phyloP scores from a whole-genome alignment of 2,113 vertebrate genomes.

The Chloropsis cyanopogon region DNA sequence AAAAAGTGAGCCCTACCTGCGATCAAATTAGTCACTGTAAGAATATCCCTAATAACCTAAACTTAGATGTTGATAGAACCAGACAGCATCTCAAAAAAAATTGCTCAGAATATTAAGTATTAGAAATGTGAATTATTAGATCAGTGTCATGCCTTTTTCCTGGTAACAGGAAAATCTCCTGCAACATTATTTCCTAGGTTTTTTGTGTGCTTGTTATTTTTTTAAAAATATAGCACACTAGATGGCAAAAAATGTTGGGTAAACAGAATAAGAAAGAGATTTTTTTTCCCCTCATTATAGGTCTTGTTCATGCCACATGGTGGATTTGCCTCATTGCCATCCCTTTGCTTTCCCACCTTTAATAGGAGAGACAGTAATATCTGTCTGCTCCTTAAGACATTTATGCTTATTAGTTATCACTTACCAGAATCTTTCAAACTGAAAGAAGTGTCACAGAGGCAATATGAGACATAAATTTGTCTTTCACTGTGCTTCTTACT shows the following conservation, averaged over 20 bases:
- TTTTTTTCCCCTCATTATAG: not conserved
- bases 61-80: not conserved
- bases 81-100: not conserved
- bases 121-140: not conserved
- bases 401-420: conserved; percentile 32
- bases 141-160: not conserved
- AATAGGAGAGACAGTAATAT: not conserved
- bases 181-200: not conserved
- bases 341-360: not conserved
- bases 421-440: conserved; percentile 23
- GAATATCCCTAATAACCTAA: not conserved
- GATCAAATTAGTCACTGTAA: not conserved
- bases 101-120: not conserved
- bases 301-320: not conserved
- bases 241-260: not conserved
- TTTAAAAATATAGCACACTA: not conserved
- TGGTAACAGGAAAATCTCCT: not conserved
- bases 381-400: not conserved
- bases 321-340: not conserved
- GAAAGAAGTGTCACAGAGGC: not conserved
- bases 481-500: conserved; percentile 11
- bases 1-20: not conserved
- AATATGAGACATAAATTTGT: not conserved
- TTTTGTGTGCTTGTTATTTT: not conserved
- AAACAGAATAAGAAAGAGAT: not conserved